A percentile compares a stretch with the other conserved stretches of the same genome.
phyloP scores from a whole-genome alignment of 1,140 invertebrate genomes.

The Leptestheria dahalacensis region DNA sequence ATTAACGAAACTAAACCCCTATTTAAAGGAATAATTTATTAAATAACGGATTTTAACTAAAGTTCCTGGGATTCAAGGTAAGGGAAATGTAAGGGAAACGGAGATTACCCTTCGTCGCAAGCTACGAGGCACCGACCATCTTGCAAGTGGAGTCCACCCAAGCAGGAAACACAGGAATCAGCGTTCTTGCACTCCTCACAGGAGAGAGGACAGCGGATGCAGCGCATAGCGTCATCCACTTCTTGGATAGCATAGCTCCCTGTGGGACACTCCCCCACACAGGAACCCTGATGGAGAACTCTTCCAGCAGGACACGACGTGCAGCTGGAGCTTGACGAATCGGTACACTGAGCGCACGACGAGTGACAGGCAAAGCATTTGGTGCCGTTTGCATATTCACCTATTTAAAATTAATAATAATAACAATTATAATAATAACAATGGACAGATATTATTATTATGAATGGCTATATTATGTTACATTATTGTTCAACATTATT shows the following conservation, averaged over 20 bases:
- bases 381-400: constrained; percentile 50
- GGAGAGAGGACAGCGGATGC: constrained; percentile 57
- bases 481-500: too few relatives aligned
- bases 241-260: constrained; percentile 39
- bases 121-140: constrained; percentile 58
- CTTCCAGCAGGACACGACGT: constrained; percentile 45
- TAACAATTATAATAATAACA: too few relatives aligned
- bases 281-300: constrained; percentile 46
- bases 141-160: constrained; percentile 51
- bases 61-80: too few relatives aligned
- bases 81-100: constrained; percentile 10
- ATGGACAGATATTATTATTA: too few relatives aligned
- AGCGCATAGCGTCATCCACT: constrained; percentile 36
- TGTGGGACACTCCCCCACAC: constrained; percentile 51
- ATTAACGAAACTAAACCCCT: too few relatives aligned
- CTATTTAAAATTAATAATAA: constrained; percentile 34
- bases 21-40: too few relatives aligned
- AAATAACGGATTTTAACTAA: too few relatives aligned
- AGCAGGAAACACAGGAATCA: constrained; percentile 59
- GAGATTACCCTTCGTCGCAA: constrained; percentile 43
- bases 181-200: constrained; percentile 57
- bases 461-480: too few relatives aligned
- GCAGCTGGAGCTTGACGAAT: constrained; percentile 46
- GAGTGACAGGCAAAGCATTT: constrained; percentile 50
- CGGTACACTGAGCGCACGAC: constrained; percentile 53